Evolutionary conservation across 2,113 vertebrate species (phyloP).

Genomic region (Alosa alosa): DNA sequence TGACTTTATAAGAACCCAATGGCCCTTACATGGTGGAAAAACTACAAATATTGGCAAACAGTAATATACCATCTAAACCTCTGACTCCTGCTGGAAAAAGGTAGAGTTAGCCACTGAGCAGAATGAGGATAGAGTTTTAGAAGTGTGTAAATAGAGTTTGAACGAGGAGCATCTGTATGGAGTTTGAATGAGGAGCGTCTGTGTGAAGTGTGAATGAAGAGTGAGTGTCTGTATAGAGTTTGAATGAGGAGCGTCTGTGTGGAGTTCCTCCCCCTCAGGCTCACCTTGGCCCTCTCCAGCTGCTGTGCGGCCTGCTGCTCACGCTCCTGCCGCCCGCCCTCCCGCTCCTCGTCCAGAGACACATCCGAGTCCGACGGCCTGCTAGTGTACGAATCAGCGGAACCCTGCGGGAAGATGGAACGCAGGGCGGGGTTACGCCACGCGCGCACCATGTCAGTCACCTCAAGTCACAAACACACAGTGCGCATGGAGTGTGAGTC

Average conservation of each 20-base stretch:
- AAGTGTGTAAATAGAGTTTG: no score
- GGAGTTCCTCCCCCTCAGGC: background rate
- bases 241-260: no score
- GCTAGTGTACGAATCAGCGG: constrained; percentile 98
- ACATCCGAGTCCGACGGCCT: constrained; percentile 99
- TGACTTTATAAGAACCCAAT: no score
- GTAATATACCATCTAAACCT: no score
- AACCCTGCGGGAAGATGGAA: constrained; percentile 77
- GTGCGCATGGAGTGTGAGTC: background rate
- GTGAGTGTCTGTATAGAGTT: no score
- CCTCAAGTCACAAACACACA: background rate
- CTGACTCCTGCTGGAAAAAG: no score
- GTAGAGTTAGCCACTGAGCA: no score
- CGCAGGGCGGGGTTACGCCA: background rate
- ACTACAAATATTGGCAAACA: no score
- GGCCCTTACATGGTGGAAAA: no score
- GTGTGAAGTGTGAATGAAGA: background rate
- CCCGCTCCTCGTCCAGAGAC: constrained; percentile 95
- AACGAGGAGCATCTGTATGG: no score
- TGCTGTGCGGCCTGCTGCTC: constrained; percentile 94
- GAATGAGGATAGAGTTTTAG: no score
- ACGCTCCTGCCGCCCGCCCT: constrained; percentile 89
- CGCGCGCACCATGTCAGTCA: background rate
- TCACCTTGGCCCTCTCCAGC: constrained; percentile 94
- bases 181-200: no score